Percentiles rank a stretch among this genome's conserved stretches.
Evolutionary conservation across 1,140 invertebrate genomes (phyloP).

Genomic region (Aplysia californica): DNA sequence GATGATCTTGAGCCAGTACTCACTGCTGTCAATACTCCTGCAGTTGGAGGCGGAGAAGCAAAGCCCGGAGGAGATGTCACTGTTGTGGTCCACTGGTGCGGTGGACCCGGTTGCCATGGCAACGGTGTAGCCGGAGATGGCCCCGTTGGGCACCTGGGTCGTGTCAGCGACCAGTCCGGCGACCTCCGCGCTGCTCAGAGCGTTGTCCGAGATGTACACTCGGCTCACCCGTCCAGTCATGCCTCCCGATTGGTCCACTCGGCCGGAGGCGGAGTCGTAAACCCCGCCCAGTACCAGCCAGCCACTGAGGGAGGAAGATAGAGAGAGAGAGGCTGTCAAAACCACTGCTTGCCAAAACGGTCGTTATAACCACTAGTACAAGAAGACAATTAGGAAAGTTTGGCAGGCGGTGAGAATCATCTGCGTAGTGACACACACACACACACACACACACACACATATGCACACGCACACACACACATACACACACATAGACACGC

Average conservation of each 20-base stretch:
- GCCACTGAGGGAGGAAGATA: slow-evolving; percentile 13
- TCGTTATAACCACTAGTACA: no score
- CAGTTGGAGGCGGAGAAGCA: not conserved
- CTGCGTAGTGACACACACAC: no score
- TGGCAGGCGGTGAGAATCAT: no score
- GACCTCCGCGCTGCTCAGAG: not conserved
- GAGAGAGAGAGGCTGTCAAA: no score
- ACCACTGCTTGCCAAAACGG: no score
- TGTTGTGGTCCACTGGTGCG: slow-evolving; percentile 10
- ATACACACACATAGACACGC: no score
- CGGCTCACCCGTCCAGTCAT: slow-evolving; percentile 20
- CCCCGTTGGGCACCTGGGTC: not conserved
- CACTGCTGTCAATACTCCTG: not conserved
- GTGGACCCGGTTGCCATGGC: slow-evolving; percentile 19
- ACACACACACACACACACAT: no score
- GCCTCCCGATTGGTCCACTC: slow-evolving; percentile 2
- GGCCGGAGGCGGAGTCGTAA: not conserved
- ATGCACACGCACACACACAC: no score
- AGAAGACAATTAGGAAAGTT: no score
- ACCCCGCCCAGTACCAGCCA: slow-evolving; percentile 20
- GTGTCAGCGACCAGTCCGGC: not conserved
- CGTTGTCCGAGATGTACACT: not conserved
- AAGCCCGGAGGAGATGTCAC: not conserved
- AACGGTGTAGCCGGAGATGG: slow-evolving; percentile 7
- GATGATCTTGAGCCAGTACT: no score